Base-by-base conservation (phyloP, 1,140 invertebrate species). In the Neoseiulus cucumeris region DNA sequence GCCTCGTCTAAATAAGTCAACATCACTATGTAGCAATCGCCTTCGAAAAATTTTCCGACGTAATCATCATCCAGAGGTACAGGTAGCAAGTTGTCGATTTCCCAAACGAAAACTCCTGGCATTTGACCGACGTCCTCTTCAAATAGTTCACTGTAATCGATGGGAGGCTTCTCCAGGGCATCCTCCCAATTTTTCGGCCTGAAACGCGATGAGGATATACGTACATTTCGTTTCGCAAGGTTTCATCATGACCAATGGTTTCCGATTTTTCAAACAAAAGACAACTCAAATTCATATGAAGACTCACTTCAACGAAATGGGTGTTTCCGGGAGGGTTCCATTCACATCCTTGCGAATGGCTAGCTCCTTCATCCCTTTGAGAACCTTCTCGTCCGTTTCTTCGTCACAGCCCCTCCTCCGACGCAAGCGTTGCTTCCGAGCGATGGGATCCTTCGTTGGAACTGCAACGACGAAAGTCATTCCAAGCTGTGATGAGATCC, bases 141-240 rank as follows among this genome's bases (percentile, higher is more conserved):
- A 76, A 98, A 99, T 76, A 98, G 91, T 75, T 98, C 93, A 0
- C 91, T 96, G 77, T 98, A 98, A 78, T 99, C 91, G n/a, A 98
- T 74, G 22, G 89, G 86, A 0, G 93, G 94, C 73, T 95, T 93
- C 74, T 94, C 90, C 64, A 98, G 75, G 39, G 85, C 83, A 79
- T 97, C 93, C 73, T 92, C 89, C 90, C 90, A 93, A 65, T 87
- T 80, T 67, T 75, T 76, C 42, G 76, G 76, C 64, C 75, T 77
- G 47, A 67, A 69, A 66, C 67, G 33, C 9, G 22, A 59, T 59
- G 14, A 9, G 25, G 25, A 25, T 17, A n/a, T 4, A 22, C 14
- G 51, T 14, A n/a, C 14, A 29, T 59, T 59, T 47, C 14, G 42
- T 44, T 44, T 44, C n/a, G n/a, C 42, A 44, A 44, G 12, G 42